phyloP scores from a whole-genome alignment of 2,113 vertebrate species.

The human region DNA sequence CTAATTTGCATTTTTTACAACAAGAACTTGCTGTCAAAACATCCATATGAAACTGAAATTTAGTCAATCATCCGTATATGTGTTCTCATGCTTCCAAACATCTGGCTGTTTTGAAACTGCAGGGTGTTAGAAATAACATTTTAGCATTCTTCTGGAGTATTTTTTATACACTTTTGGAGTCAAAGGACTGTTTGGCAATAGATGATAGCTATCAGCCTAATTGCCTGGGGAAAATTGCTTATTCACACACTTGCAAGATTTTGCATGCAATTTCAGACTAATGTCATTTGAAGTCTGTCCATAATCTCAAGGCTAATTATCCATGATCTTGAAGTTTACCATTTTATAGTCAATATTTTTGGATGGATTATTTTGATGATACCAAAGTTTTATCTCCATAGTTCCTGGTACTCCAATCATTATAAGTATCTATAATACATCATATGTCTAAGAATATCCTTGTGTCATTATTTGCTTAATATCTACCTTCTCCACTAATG shows the following conservation, averaged over 20 bases:
- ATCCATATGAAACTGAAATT: slow-evolving; percentile 55
- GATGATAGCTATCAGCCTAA: neutral
- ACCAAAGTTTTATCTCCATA: neutral
- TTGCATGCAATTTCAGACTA: neutral
- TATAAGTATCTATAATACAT: neutral
- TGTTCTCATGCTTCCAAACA: slow-evolving; percentile 43
- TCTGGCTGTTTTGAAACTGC: slow-evolving; percentile 41
- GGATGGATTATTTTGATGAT: neutral
- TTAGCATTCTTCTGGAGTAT: slow-evolving; percentile 21
- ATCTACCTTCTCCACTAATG: neutral
- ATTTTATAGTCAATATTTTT: neutral
- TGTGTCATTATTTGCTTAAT: neutral
- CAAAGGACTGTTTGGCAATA: slow-evolving; percentile 21
- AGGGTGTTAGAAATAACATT: neutral
- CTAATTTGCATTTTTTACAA: slow-evolving; percentile 72
- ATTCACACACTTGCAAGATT: neutral
- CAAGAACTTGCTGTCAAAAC: slow-evolving; percentile 66
- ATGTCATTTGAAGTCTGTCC: neutral
- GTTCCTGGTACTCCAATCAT: neutral
- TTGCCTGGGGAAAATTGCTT: neutral
- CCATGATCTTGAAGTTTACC: neutral
- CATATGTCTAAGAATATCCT: neutral
- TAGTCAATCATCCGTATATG: slow-evolving; percentile 50
- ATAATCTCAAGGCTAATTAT: slow-evolving; percentile 12
- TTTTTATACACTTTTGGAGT: slow-evolving; percentile 12